Base-by-base conservation (phyloP, 1,140 invertebrate species). In the Pseudomyrmex sp. region DNA sequence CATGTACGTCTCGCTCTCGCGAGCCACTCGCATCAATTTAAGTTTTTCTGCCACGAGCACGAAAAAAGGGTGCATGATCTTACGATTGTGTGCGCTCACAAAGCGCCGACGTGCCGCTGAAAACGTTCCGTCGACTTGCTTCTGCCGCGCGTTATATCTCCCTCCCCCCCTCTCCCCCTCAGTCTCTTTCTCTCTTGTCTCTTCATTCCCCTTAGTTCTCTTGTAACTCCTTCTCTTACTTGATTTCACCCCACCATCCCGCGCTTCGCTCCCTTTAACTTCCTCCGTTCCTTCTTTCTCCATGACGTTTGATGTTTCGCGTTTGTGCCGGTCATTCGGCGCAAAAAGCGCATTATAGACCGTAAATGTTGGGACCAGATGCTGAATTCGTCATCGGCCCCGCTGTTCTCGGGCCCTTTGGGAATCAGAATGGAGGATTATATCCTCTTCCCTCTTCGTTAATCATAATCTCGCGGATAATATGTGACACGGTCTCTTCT, bases 101-200 rank as follows among this genome's bases (percentile, higher is more conserved):
- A 93, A 88, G 92, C 85, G 92, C 93, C 92, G 92, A 93, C 93
- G 88, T 89, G 91, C 91, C 88, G 89, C 89, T 93, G 92, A 90
- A 93, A 93, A 92, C 88, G 89, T 87, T 91, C 87, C 82, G 87
- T 90, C 90, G 85, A 84, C 86, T 86, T 87, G 85, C 88, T 83
- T 86, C 86, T 86, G 85, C 82, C 85, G 88, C 86, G 85, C 88
- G 76, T 63, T 83, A 84, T 75, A 12, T 84, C 82, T 68, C 74
- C 77, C 69, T 86, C 73, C 63, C 61, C 56, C 68, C 83, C 68
- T 70, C n/a, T n/a, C 15, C 58, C 59, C 68, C 50, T 77, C 18
- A 23, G 59, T 73, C 83, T 82, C 66, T 66, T 54, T 44, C 20
- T 80, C 56, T 52, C 62, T 44, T 23, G 50, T 72, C 58, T 68